phyloP scores from a whole-genome alignment of 2,113 vertebrate species.

The Ptyas mucosa region DNA sequence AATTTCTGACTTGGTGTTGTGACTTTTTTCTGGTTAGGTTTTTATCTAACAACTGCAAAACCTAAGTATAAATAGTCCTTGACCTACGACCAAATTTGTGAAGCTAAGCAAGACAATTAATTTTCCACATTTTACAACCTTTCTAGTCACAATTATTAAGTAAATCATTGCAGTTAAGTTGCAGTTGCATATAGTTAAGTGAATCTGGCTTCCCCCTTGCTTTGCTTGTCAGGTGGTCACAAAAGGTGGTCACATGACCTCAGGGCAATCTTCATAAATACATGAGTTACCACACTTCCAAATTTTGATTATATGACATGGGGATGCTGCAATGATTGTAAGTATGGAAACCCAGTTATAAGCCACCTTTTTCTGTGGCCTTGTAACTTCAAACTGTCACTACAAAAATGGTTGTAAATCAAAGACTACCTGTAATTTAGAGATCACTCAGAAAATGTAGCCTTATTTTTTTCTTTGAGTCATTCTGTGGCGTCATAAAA shows the following conservation, averaged over 20 bases:
- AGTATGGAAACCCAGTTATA: not conserved
- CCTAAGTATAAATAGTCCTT: not conserved
- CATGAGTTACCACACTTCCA: not conserved
- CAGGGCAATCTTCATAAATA: not conserved
- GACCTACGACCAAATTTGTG: not conserved
- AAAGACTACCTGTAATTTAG: not conserved
- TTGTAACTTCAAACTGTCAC: not conserved
- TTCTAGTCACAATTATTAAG: not conserved
- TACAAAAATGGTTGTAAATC: not conserved
- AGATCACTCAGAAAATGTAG: not conserved
- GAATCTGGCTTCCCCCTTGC: not conserved
- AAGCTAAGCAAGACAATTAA: not conserved
- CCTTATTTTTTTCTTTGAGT: not conserved
- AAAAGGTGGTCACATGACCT: not conserved
- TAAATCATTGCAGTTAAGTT: not conserved
- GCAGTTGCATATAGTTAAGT: not conserved
- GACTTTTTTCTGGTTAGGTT: not conserved
- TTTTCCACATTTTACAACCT: not conserved
- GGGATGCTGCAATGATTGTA: not conserved
- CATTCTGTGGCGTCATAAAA: not conserved
- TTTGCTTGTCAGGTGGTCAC: not conserved
- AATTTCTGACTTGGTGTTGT: not conserved
- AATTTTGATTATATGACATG: not conserved
- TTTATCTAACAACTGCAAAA: not conserved
- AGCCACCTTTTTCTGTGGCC: not conserved